Evolutionary conservation across 2,888 invertebrate genomes (phyloP).

Genomic region (Rhorus exstirpatorius): DNA sequence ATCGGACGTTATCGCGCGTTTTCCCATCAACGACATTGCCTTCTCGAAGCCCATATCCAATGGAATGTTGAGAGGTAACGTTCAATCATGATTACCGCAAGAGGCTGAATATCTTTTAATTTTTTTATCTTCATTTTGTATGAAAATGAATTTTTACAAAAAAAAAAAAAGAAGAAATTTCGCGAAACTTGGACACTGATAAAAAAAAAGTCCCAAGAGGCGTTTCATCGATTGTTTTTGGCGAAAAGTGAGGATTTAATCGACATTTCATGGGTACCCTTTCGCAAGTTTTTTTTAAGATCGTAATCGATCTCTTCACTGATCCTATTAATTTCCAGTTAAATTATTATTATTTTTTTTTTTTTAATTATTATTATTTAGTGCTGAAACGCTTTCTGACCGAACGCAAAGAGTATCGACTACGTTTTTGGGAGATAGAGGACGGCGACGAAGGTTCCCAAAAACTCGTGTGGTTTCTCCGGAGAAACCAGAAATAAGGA

Average conservation of each 20-base stretch:
- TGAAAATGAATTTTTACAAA: too few species aligned
- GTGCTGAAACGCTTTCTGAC: constrained; percentile 82
- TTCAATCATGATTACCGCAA: too few species aligned
- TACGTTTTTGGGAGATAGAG: constrained; percentile 83
- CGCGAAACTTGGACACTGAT: too few species aligned
- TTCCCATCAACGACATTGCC: constrained; percentile 82
- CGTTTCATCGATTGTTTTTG: too few species aligned
- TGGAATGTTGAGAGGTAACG: constrained; percentile 83
- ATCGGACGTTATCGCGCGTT: constrained; percentile 77
- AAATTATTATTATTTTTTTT: neutral
- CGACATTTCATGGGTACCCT: too few species aligned
- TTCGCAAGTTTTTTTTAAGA: too few species aligned
- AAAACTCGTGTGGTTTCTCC: constrained; percentile 80
- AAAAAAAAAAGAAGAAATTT: too few species aligned
- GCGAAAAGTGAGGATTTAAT: too few species aligned
- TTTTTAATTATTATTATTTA: constrained; percentile 68
- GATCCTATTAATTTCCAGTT: too few species aligned
- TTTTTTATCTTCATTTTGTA: neutral
- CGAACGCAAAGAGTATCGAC: constrained; percentile 78
- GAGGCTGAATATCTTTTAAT: too few species aligned
- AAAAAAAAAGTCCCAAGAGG: too few species aligned
- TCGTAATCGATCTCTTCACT: too few species aligned
- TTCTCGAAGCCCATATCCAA: constrained; percentile 84
- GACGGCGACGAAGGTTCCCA: constrained; percentile 83
- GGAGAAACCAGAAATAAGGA: constrained; percentile 65